Evolutionary conservation across 64 coral and sea anemone species (phyloP).

Genomic region (Anthopleura sola): DNA sequence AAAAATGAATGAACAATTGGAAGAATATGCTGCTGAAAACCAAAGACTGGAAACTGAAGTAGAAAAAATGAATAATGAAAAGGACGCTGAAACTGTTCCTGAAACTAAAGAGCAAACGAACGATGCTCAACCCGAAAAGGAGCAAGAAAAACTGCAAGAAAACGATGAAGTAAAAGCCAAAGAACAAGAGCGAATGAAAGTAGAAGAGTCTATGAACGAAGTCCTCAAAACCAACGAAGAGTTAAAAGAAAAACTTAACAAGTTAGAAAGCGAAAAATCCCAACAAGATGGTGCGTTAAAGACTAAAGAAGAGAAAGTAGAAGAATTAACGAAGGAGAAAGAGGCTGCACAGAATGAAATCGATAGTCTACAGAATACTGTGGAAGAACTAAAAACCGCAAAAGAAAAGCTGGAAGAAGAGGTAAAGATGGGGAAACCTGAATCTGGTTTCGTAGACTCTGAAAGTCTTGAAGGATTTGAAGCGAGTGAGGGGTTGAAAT

Average conservation of each 20-base stretch:
- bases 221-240: slow-evolving; percentile 26
- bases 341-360: slow-evolving; percentile 43
- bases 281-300: slow-evolving; percentile 41
- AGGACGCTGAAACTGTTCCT: slow-evolving; percentile 4
- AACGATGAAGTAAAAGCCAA: slow-evolving; percentile 48
- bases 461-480: slow-evolving; percentile 15
- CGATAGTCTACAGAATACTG: slow-evolving; percentile 30
- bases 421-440: slow-evolving; percentile 44
- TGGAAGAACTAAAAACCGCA: slow-evolving; percentile 36
- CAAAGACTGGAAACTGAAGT: slow-evolving; percentile 49
- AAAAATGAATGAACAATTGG: slow-evolving; percentile 74
- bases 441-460: not conserved
- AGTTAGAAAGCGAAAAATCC: slow-evolving; percentile 30
- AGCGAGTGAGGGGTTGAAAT: slow-evolving; percentile 7
- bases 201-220: slow-evolving; percentile 25
- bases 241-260: slow-evolving; percentile 4
- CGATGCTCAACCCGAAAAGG: slow-evolving; percentile 13
- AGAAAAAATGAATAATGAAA: slow-evolving; percentile 31
- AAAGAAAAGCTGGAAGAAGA: slow-evolving; percentile 44
- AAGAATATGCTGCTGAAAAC: slow-evolving; percentile 69
- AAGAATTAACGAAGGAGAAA: slow-evolving; percentile 29
- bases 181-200: slow-evolving; percentile 6
- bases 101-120: slow-evolving; percentile 1
- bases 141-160: slow-evolving; percentile 52
- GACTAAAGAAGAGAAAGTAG: slow-evolving; percentile 28